Evolutionary conservation across 2,888 invertebrate genomes (phyloP), one percentile per base, ranked within the genome.

Genomic region (Drosophila pegasa): DNA sequence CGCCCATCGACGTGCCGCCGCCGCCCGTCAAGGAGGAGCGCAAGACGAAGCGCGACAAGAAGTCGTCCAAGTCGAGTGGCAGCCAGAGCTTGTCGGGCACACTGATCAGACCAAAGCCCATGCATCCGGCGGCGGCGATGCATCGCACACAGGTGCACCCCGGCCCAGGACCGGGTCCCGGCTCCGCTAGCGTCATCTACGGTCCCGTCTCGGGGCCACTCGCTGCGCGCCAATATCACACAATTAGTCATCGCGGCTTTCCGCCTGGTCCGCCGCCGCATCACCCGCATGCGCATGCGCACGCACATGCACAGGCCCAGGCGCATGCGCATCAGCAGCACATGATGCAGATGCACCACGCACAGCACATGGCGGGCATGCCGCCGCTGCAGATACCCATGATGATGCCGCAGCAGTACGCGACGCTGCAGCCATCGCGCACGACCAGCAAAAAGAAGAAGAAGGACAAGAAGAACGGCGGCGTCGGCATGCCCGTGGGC

Each of bases 1-100:
- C 95, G 59, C 96, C 96, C 0, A 95, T 96, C 1, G 95, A 95
- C n/a, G 96, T 96, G 48, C 96, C 97, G 9, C 97, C 97, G 33
- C 97, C 97, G 2, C 96, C 96, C 0, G 95, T 96, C 10, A 95
- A 95, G 86, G 94, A 94, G 62, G 94, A 94, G 86, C 95, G 94
- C 89, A 94, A 94, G 77, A 91, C 90, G 59, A 88, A 87, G 55
- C 92, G 93, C 31, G 94, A 94, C 51, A 93, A 93, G 75, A 91
- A 92, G 75, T 88, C 90, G 38, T 90, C 92, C 29, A 91, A 91
- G 81, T 89, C 90, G 6, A 79, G 86, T 16, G 90, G 91, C 43
- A 92, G 91, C 79, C 92, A 92, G 78, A 92, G 92, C 72, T 83
- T 92, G 33, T 92, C 92, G 52, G 92, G 93, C 45, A 92, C 93